Evolutionary conservation across 2,888 invertebrate genomes (phyloP).

Genomic region (Leptinotarsa rubiginosa): DNA sequence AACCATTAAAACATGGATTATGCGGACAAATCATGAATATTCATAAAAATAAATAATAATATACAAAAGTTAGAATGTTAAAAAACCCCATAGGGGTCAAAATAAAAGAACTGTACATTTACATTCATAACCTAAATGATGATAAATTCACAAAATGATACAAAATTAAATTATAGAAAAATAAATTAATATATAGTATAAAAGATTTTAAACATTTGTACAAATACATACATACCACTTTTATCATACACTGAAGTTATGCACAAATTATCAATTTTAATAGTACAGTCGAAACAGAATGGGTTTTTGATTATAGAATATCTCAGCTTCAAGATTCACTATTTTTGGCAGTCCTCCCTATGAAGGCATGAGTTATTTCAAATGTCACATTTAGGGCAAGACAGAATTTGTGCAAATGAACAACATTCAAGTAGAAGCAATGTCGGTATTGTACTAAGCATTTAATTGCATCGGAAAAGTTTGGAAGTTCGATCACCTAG

Average conservation of each 20-base stretch:
- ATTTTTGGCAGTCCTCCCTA: background rate
- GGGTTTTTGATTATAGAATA: constrained; percentile 1
- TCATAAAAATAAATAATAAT: constrained; percentile 64
- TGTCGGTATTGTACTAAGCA: constrained; percentile 3
- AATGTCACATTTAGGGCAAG: constrained; percentile 1
- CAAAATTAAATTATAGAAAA: constrained; percentile 54
- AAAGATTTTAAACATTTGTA: constrained; percentile 51
- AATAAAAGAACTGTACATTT: constrained; percentile 58
- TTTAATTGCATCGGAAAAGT: background rate
- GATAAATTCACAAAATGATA: constrained; percentile 54
- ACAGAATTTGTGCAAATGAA: constrained; percentile 11
- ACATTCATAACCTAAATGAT: constrained; percentile 60
- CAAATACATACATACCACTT: constrained; percentile 46
- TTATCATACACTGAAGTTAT: constrained; percentile 44
- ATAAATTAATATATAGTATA: constrained; percentile 50
- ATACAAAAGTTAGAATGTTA: constrained; percentile 60
- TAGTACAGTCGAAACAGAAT: constrained; percentile 43
- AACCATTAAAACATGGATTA: constrained; percentile 64
- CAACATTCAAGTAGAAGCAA: constrained; percentile 14
- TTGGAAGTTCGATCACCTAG: background rate
- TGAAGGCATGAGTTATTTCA: background rate
- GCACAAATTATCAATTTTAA: constrained; percentile 31
- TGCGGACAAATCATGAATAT: constrained; percentile 55
- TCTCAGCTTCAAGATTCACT: background rate
- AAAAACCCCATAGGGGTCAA: constrained; percentile 62